Conservation (phyloP, 2,113 vertebrate species). For the Orthonyx spaldingii region DNA sequence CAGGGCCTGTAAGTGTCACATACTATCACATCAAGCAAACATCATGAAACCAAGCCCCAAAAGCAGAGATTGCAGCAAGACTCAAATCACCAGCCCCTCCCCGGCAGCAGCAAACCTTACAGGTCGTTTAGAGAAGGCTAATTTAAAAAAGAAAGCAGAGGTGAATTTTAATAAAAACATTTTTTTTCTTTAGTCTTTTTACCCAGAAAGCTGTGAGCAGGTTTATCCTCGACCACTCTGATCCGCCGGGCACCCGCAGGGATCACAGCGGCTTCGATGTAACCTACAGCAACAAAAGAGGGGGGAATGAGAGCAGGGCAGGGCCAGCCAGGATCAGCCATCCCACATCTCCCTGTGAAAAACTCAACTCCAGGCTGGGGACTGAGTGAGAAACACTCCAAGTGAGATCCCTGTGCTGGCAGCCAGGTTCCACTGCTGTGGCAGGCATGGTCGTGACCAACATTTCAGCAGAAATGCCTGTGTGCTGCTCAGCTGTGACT, state of each 20-base stretch:
- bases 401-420: background rate
- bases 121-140: background rate
- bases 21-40: background rate
- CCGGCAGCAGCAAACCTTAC: background rate
- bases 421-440: background rate
- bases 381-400: background rate
- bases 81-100: background rate
- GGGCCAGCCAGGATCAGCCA: background rate
- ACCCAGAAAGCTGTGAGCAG: conserved; percentile 97
- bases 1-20: background rate
- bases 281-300: conserved; percentile 75
- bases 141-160: background rate
- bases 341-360: background rate
- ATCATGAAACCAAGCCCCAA: background rate
- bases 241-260: conserved; percentile 91
- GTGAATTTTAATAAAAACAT: background rate
- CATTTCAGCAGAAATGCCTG: background rate
- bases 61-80: background rate
- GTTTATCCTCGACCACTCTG: conserved; percentile 92
- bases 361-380: background rate
- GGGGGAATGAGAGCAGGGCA: background rate
- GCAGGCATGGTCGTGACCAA: background rate
- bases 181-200: conserved; percentile 55
- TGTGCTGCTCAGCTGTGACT: background rate
- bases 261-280: conserved; percentile 92